phyloP scores from a whole-genome alignment of 2,888 invertebrate genomes.

The Salticus scenicus region DNA sequence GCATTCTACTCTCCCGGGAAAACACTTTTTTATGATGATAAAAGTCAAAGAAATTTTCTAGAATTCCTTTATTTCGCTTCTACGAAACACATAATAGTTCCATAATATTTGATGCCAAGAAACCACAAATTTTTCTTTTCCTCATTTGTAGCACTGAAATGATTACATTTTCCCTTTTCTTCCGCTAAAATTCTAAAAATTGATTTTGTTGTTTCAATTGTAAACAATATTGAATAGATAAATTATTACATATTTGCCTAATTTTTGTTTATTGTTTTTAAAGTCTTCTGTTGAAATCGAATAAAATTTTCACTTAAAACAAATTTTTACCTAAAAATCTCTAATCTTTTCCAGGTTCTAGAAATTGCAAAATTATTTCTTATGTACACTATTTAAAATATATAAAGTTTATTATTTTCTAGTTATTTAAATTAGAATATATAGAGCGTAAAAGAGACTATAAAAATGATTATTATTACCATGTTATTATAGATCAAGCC shows the following conservation, averaged over 20 bases:
- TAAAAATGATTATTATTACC: too few relatives aligned
- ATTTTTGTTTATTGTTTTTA: too few relatives aligned
- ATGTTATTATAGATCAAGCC: too few relatives aligned
- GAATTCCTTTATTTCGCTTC: not conserved
- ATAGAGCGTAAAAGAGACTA: too few relatives aligned
- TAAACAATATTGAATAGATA: not conserved
- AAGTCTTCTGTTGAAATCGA: too few relatives aligned
- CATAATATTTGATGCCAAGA: slow-evolving; percentile 2
- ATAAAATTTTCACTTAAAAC: too few relatives aligned
- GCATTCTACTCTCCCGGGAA: not conserved
- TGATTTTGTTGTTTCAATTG: not conserved
- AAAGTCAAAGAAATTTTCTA: not conserved
- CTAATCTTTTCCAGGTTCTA: too few relatives aligned
- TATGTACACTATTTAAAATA: too few relatives aligned
- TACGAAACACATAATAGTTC: not conserved
- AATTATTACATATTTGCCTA: not conserved
- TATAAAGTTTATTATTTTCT: too few relatives aligned
- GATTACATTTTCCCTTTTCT: not conserved
- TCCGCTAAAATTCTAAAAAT: not conserved
- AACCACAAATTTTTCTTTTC: not conserved
- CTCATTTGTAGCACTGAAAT: not conserved
- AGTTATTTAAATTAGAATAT: too few relatives aligned
- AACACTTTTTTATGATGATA: slow-evolving; percentile 1
- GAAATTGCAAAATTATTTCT: too few relatives aligned
- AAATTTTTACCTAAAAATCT: too few relatives aligned